Base-by-base conservation (phyloP, 2,888 invertebrate genomes). In the Dioctria linearis region DNA sequence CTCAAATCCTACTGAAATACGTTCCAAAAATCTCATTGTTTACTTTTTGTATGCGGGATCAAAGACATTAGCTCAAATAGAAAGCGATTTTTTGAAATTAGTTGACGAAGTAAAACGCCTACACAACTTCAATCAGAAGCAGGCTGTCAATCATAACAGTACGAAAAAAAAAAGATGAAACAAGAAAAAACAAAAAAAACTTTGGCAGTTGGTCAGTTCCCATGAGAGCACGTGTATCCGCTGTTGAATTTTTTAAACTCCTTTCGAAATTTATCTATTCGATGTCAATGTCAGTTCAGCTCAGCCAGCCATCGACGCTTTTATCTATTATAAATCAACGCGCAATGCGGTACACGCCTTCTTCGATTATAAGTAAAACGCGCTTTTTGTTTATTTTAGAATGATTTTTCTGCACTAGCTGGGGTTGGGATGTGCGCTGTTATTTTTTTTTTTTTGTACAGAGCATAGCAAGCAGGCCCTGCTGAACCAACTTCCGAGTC, bases 271-370 rank as follows among this genome's bases (percentile, higher is more conserved):
- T 39, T n/a, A n/a, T 5, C 69, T 39, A 69, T 69, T 69, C 13
- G 69, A 11, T 49, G 69, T 3, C 69, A 69, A 69, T 69, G 69
- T 51, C 69, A 69, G 69, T 51, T 5, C 6, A 69, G 69, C 69
- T 5, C 6, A 4, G 0, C 25, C 25, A 25, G 25, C n/a, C 9
- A 11, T n/a, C 8, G 11, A 0, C 54, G 8, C 54, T 54, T 46
- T 46, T n/a, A 4, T 54, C 39, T n/a, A 37, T 37, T 49, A 51
- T 69, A 49, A 13, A 51, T 25, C 37, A 49, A 4, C 37, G 69
- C 69, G 69, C 69, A 49, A 8, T 11, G 11, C 46, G 49, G 49
- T 37, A 49, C 5, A 8, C 69, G 46, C 39, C 13, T 51, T 43
- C 69, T 39, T 25, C 25, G 25, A 25, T 25, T 25, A 25, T 25